Base-by-base conservation (phyloP, 2,113 vertebrate genomes). In the Condylura cristata region DNA sequence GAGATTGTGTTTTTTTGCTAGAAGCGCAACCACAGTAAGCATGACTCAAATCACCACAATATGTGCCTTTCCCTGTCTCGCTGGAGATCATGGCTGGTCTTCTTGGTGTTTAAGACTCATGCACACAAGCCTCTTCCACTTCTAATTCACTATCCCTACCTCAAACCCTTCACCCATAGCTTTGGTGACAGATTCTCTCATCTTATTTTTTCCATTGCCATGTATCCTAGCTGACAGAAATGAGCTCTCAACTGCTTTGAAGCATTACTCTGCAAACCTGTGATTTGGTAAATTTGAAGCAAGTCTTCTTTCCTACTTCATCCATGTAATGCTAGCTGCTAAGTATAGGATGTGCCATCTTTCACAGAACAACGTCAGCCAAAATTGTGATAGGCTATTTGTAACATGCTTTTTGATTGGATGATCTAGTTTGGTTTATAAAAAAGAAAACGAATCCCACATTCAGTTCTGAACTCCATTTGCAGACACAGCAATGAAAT, bases 271-370 rank as follows among this genome's bases (percentile, higher is more conserved):
- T n/a, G 0, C n/a, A 93, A 84, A 30, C 60, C 86, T 96, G 32
- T 37, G 66, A 85, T 60, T 86, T 95, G 72, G 84, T 18, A 66
- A 63, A 81, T 91, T 34, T 87, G 61, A 89, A 93, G 80, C 66
- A 90, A 58, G 48, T 17, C 16, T 65, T 17, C 39, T 83, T 28
- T 90, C 63, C 60, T 58, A 5, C 66, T 32, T 93, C 14, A 94
- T 71, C 12, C 32, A 17, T 32, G 13, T 90, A 30, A 90, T 32
- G 7, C 13, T 71, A 60, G 6, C 1, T 24, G 24, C 68, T 89
- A 66, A 39, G 3, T 30, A 13, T 0, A 89, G 51, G 74, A 61
- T 81, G 4, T 30, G 22, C 18, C 76, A 20, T 82, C 53, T 96
- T 24, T 14, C 48, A 83, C 7, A 5, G 17, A 87, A 66, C 6